Evolutionary conservation across 2,113 vertebrate species (phyloP), one percentile per base, ranked within the genome.

Genomic region (Paramisgurnus dabryanus): DNA sequence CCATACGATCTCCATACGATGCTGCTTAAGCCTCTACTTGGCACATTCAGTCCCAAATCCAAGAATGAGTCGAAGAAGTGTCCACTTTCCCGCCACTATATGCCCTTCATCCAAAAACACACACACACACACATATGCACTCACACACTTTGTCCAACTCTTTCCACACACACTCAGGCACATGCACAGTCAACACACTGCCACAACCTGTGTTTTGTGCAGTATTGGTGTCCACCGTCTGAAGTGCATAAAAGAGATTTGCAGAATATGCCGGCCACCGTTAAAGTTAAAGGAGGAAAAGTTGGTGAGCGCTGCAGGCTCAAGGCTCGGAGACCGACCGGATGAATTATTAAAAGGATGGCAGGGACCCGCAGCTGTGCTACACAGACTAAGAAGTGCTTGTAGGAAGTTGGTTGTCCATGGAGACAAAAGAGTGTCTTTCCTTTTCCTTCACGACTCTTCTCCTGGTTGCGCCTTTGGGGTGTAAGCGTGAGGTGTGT

Each of bases 331-430:
- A 72, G 80, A 68, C 70, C 76, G 61, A 83, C 39, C 53, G 49
- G 72, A 78, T 89, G 73, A 90, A 90, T 91, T 71, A 89, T 89
- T 87, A n/a, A 91, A 82, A 1, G 53, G 81, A 66, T 84, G 85
- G 76, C 49, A 81, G 83, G 79, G 83, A 82, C 77, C 34, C 17
- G n/a, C 43, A 72, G 39, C 43, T 41, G 60, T 34, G n/a, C 39
- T 73, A 58, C 45, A 10, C n/a, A 6, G 58, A 58, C 81, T 83
- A 77, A 57, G 9, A 78, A 39, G 17, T 34, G 18, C 18, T 58
- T 58, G 0, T 8, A 64, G 64, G 80, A 89, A 90, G 84, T 90
- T 89, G 41, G 60, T 22, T n/a, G n/a, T 86, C 80, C 73, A 53
- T 79, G 13, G 83, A 85, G 71, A 80, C 63, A 49, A 78, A 78